Conservation (phyloP, 2,888 invertebrate species). For the Neoscelio sp. region DNA sequence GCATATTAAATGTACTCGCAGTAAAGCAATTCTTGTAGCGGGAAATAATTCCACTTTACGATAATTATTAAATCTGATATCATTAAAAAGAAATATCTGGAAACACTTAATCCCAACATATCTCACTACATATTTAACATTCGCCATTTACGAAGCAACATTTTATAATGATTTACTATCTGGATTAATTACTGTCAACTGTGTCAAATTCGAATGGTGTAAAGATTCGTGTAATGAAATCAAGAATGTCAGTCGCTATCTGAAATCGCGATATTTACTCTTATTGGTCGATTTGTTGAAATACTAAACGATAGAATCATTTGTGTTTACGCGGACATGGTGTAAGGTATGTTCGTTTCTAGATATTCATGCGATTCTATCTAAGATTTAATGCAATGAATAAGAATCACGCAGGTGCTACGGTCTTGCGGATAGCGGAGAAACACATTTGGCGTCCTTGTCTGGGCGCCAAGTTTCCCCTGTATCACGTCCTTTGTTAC, state of each 20-base stretch:
- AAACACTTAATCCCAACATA: too few species aligned
- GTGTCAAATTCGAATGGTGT: constrained; percentile 18
- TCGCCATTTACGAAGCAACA: neutral
- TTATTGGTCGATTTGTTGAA: constrained; percentile 42
- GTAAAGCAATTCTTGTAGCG: neutral
- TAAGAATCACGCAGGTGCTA: constrained; percentile 78
- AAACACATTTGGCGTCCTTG: constrained; percentile 65
- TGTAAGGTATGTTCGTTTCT: constrained; percentile 70
- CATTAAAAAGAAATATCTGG: constrained; percentile 7
- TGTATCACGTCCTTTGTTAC: constrained; percentile 50
- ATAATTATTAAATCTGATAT: constrained; percentile 21
- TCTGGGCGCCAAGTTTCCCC: constrained; percentile 22
- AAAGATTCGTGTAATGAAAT: constrained; percentile 24
- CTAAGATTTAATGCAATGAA: constrained; percentile 71
- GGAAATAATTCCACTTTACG: constrained; percentile 24
- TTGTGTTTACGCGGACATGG: constrained; percentile 32
- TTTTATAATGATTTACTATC: constrained; percentile 1
- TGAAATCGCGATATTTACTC: constrained; percentile 34
- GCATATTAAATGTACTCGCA: neutral
- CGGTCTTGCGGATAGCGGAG: constrained; percentile 71
- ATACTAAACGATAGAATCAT: constrained; percentile 47
- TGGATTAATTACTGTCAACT: constrained; percentile 19
- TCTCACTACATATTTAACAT: neutral
- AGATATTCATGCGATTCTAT: constrained; percentile 54
- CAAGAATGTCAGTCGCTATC: constrained; percentile 36